These are phyloP conservation scores for Okapia johnstoni DNA, from an alignment of 2,113 vertebrate genomes.

Conservation along the genomic window DNA sequence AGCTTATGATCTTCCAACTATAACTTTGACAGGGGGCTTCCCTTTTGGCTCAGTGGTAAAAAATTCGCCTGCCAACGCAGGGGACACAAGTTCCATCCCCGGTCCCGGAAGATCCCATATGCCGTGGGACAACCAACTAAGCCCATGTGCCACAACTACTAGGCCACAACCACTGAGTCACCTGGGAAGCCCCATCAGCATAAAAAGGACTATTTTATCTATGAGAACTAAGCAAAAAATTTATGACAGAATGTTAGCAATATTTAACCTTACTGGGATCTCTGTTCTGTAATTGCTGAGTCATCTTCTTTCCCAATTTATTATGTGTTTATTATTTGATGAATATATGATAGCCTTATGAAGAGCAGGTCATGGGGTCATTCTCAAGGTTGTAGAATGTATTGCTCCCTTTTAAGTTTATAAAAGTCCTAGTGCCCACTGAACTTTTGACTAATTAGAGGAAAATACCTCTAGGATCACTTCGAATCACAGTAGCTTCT, in stretches of 20 bases:
- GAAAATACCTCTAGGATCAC: background rate
- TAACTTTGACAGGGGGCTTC: background rate
- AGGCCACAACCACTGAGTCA: background rate
- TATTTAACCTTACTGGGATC: background rate
- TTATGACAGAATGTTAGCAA: background rate
- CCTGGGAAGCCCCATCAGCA: background rate
- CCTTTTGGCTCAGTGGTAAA: background rate
- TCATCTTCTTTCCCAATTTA: background rate
- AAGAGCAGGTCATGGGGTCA: background rate
- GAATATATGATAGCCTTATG: background rate
- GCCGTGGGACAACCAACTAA: no score
- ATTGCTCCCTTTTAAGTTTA: background rate
- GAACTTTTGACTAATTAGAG: background rate
- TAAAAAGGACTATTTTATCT: background rate
- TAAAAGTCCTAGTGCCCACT: background rate
- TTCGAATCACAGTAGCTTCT: background rate
- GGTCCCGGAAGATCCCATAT: no score
- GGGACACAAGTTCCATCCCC: background rate
- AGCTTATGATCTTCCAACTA: background rate
- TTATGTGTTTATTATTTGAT: background rate
- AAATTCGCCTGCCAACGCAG: background rate
- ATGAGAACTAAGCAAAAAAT: background rate
- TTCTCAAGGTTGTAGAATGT: background rate
- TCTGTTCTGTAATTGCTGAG: background rate
- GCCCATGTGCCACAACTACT: background rate